phyloP scores from a whole-genome alignment of 2,888 invertebrate species.

The Tiliacea citrago region DNA sequence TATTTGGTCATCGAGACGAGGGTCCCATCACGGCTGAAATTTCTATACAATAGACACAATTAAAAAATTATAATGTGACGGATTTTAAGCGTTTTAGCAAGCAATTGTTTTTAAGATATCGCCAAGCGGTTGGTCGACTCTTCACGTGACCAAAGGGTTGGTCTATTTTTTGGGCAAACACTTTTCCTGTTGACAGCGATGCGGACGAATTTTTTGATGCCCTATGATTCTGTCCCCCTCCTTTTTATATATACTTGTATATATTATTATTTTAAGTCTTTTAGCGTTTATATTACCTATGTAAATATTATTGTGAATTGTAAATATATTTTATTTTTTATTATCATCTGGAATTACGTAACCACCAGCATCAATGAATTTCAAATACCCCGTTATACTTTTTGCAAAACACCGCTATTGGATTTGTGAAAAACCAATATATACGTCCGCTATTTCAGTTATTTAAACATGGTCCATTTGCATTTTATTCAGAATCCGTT shows the following conservation, averaged over 20 bases:
- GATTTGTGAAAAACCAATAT: constrained; percentile 41
- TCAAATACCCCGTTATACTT: constrained; percentile 36
- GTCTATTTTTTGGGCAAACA: no score
- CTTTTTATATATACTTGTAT: no score
- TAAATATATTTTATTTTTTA: neutral
- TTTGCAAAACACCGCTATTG: constrained; percentile 24
- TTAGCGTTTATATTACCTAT: no score
- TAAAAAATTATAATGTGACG: neutral
- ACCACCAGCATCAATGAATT: constrained; percentile 13
- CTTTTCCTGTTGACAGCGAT: no score
- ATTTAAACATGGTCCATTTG: constrained; percentile 45
- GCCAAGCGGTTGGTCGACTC: no score
- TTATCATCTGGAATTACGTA: neutral
- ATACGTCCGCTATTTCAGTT: constrained; percentile 34
- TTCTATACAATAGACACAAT: neutral
- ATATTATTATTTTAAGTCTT: no score
- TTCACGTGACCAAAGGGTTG: no score
- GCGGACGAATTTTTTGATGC: no score
- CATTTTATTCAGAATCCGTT: constrained; percentile 43
- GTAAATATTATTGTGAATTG: no score
- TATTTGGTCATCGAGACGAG: neutral
- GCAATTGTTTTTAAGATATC: constrained; percentile 5
- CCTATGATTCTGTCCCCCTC: no score
- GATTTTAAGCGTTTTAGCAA: neutral
- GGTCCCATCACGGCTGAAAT: neutral